Percentiles rank a stretch among this genome's conserved stretches.
Conservation (phyloP, 2,888 invertebrate genomes). For the Bembecia ichneumoniformis region DNA sequence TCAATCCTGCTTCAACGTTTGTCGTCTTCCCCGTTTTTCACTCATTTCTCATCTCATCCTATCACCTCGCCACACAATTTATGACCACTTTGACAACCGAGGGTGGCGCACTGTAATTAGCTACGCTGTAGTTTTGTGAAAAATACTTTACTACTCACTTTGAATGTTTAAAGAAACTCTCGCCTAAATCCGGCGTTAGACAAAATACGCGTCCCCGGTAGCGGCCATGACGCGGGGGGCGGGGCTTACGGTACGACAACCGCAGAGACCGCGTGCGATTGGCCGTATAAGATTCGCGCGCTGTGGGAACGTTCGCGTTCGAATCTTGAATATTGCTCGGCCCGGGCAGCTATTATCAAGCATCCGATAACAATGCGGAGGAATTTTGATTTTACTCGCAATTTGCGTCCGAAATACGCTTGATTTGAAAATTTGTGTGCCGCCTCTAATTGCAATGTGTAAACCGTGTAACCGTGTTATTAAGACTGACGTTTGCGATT, state of each 20-base stretch:
- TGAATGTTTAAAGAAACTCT: constrained; percentile 20
- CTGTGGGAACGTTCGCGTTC: constrained; percentile 31
- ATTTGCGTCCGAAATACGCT: background rate
- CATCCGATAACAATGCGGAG: background rate
- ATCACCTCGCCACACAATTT: constrained; percentile 17
- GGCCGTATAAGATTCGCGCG: constrained; percentile 49
- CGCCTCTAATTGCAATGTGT: background rate
- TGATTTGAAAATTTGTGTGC: background rate
- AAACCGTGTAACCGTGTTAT: background rate
- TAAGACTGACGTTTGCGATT: constrained; percentile 12
- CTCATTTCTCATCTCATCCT: constrained; percentile 31
- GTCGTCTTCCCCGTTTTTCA: constrained; percentile 26
- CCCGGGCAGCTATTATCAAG: constrained; percentile 10
- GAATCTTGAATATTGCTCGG: constrained; percentile 30
- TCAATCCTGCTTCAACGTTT: constrained; percentile 36
- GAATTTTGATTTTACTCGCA: background rate
- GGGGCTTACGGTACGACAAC: constrained; percentile 29
- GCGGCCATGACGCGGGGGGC: constrained; percentile 64
- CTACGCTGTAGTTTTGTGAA: constrained; percentile 5
- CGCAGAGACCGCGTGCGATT: constrained; percentile 40
- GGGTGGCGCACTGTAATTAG: constrained; percentile 22
- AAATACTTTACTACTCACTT: no score
- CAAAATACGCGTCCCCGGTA: constrained; percentile 29
- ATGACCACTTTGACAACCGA: constrained; percentile 8
- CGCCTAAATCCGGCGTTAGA: constrained; percentile 62